phyloP scores from a whole-genome alignment of 2,113 vertebrate species.

The Nyctereutes procyonoides region DNA sequence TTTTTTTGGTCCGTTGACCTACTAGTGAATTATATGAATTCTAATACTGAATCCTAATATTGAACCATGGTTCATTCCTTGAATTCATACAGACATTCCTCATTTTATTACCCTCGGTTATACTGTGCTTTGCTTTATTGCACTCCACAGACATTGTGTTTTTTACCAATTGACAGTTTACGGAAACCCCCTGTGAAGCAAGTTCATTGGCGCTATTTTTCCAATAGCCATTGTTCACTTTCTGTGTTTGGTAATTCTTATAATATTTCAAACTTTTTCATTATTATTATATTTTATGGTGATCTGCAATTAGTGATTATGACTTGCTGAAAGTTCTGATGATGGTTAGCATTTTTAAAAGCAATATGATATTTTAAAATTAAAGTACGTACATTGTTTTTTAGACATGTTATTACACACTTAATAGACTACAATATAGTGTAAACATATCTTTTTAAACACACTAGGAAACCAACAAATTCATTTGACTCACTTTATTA shows the following conservation, averaged over 20 bases:
- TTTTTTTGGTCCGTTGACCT: not conserved
- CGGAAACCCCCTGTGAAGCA: not conserved
- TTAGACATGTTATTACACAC: not conserved
- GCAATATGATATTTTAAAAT: not conserved
- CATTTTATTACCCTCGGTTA: not conserved
- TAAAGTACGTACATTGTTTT: not conserved
- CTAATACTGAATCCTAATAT: not conserved
- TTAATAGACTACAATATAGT: not conserved
- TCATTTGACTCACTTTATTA: not conserved
- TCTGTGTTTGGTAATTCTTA: not conserved
- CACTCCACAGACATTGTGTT: not conserved
- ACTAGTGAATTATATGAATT: not conserved
- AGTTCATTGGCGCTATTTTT: not conserved
- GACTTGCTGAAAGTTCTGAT: not conserved
- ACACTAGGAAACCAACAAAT: not conserved
- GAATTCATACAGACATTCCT: not conserved
- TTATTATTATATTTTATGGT: not conserved
- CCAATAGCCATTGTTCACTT: not conserved
- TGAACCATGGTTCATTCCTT: not conserved
- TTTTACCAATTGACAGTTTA: not conserved
- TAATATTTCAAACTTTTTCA: not conserved
- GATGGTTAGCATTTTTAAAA: not conserved
- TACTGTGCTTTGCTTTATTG: not conserved
- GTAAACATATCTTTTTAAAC: not conserved
- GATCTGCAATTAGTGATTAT: not conserved